These are phyloP conservation scores for Leptopilina drosophilae DNA, from an alignment of 2,888 invertebrate genomes.

Conservation along the genomic window DNA sequence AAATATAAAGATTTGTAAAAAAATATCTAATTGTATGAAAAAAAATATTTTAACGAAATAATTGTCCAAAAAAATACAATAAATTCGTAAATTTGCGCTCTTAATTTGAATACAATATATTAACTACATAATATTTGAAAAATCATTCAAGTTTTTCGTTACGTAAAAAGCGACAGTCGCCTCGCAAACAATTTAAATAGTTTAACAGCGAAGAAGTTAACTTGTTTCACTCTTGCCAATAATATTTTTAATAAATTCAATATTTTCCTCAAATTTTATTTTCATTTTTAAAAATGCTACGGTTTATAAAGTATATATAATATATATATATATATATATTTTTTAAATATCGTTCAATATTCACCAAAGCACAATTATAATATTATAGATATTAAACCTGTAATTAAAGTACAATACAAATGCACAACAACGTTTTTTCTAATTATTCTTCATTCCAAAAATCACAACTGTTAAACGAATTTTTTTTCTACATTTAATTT, in stretches of 20 bases:
- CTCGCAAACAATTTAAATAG: conserved; percentile 22
- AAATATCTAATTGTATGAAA: too few species aligned
- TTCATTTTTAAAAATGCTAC: conserved; percentile 13
- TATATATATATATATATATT: background rate
- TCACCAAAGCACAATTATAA: conserved; percentile 39
- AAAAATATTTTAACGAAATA: too few species aligned
- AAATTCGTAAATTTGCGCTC: conserved; percentile 18
- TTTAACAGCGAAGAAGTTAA: conserved; percentile 26
- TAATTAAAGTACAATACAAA: conserved; percentile 40
- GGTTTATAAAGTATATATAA: background rate
- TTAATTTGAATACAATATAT: conserved; percentile 39
- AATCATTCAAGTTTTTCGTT: conserved; percentile 24
- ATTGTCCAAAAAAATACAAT: background rate
- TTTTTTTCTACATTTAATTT: background rate
- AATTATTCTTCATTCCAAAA: conserved; percentile 28
- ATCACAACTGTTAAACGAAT: conserved; percentile 29
- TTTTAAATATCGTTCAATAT: conserved; percentile 31
- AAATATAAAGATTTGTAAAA: too few species aligned
- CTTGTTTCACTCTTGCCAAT: conserved; percentile 41
- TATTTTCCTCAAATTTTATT: conserved; percentile 9
- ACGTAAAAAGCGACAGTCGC: conserved; percentile 36
- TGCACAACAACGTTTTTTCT: conserved; percentile 41
- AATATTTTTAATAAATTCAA: conserved; percentile 38
- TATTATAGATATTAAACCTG: background rate
- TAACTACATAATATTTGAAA: background rate